Evolutionary conservation across 2,113 vertebrate species (phyloP), one percentile per base, ranked within the genome.

Genomic region (Procavia capensis): DNA sequence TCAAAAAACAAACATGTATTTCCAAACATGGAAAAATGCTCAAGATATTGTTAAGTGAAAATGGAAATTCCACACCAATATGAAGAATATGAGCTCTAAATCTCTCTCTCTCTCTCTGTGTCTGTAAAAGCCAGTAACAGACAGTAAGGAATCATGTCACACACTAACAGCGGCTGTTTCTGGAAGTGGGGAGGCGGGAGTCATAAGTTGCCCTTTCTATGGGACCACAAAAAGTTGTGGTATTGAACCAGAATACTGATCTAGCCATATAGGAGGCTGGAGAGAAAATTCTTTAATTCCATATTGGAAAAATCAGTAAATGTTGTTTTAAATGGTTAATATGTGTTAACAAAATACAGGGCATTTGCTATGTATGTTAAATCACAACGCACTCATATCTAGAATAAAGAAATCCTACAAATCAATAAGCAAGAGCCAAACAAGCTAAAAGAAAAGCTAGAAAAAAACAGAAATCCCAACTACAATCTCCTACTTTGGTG

Each of bases 371-470:
- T 5, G 50, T 45, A 27, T n/a, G 70, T 64, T 85, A 36, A 70
- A 39, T 54, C 41, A 84, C 39, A 76, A 78, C 85, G 27, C 11
- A 92, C 25, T 63, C 88, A 85, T 29, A 88, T 17, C 9, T 2
- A 88, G 34, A 93, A 92, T 59, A 68, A 91, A 90, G n/a, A 85
- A 86, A 1, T n/a, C 29, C 63, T 82, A 85, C 7, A 92, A 87
- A 86, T 14, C 39, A 74, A 43, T 50, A 41, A 66, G 36, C 31
- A 91, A 70, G 88, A 86, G 3, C 19, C 43, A 68, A 93, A 91
- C 59, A 81, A 50, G 11, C 24, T 2, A 92, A 76, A 1, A 63
- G 9, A 85, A 88, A 90, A 76, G 43, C 24, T 9, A 16, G 72
- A 70, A 29, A 31, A 83, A 72, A 19, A 70, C n/a, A 31, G 78